Evolutionary conservation across 1,140 invertebrate genomes (phyloP).

Genomic region (Camponotus vicinus): DNA sequence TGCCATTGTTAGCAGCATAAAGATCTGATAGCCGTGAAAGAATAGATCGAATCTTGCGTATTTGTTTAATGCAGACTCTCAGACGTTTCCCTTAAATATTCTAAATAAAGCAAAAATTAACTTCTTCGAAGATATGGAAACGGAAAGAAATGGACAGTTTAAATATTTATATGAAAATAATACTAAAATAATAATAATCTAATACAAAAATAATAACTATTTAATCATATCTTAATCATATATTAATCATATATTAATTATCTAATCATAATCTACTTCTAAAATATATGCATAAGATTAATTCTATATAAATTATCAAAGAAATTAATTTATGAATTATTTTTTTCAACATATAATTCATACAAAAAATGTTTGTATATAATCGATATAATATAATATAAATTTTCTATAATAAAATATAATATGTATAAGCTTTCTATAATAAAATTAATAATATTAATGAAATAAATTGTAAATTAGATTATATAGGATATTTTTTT

Average conservation of each 20-base stretch:
- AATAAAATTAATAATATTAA: no score
- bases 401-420: no score
- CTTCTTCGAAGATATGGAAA: background rate
- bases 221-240: background rate
- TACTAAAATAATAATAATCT: background rate
- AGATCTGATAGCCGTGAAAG: background rate
- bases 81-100: background rate
- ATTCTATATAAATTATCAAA: background rate
- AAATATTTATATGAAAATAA: background rate
- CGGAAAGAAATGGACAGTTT: background rate
- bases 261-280: no score
- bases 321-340: background rate
- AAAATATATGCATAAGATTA: background rate
- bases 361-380: background rate
- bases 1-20: conserved; percentile 2
- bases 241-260: background rate
- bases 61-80: conserved; percentile 32
- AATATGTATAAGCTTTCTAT: no score
- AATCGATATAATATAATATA: no score
- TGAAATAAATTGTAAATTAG: background rate
- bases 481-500: background rate
- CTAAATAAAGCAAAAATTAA: background rate
- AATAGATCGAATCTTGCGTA: conserved; percentile 11
- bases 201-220: background rate
- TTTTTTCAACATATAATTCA: background rate